Base-by-base conservation (phyloP, 2,113 vertebrate genomes). In the zebrafish (Danio rerio) region DNA sequence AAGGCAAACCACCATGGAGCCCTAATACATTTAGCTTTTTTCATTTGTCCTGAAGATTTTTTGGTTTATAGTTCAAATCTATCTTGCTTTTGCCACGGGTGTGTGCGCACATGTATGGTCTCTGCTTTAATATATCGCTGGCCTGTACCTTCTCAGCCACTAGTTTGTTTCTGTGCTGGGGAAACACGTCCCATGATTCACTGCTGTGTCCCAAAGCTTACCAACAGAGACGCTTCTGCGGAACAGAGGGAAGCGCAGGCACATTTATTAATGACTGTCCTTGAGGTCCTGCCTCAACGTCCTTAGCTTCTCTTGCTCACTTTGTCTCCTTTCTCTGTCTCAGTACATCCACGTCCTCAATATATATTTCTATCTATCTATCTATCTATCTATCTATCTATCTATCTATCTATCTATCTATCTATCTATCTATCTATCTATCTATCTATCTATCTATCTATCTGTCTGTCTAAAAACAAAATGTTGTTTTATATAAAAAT, bases 251-350 rank as follows among this genome's bases (percentile, higher is more conserved):
- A 42, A 45, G 53, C 59, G n/a, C 43, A 21, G 42, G 65, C 68
- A 49, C 66, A 71, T 76, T 86, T 86, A 86, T 81, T 86, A 84
- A 83, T 86, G 83, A 58, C 49, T 52, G 83, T 85, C 86, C 81
- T 87, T 87, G 72, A 84, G 69, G 59, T 73, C 59, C 78, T 52
- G 56, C 72, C 66, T 65, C 71, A 52, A 21, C 45, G 31, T 74
- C 81, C 81, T 83, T 47, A 63, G 21, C 42, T 6, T 59, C 15
- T 53, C 61, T 80, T 31, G 31, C 61, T 72, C 20, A 63, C 62
- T 68, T 42, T 77, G n/a, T 77, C 10, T 53, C 9, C 45, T 69
- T 12, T 68, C 47, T 52, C 42, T 66, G 18, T 80, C 12, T 18
- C n/a, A 53, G 18, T 81, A 0, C 11, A 1, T 59, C 6, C 21